phyloP scores from a whole-genome alignment of 2,797 vertebrate species.

The Sitta carolinensis region DNA sequence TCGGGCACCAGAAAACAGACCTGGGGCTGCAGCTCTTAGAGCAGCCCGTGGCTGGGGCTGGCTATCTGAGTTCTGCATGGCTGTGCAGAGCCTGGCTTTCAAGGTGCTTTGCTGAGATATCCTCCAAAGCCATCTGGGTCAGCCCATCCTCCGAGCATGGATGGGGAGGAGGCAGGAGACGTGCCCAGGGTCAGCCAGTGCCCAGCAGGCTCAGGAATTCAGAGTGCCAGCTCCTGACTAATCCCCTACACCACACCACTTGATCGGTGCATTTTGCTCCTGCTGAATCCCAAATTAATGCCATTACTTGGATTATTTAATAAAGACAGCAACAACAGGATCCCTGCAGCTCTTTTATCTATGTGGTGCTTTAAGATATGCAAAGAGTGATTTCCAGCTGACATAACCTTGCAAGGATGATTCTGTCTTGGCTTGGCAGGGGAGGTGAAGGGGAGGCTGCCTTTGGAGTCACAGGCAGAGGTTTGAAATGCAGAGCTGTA shows the following conservation, averaged over 20 bases:
- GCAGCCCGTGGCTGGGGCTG: not conserved
- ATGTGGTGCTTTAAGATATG: not conserved
- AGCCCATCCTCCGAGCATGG: not conserved
- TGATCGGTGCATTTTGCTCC: not conserved
- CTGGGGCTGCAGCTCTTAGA: not conserved
- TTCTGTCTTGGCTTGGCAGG: not conserved
- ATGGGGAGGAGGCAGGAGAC: not conserved
- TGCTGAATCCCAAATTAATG: slow-evolving; percentile 40
- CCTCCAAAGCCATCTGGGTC: not conserved
- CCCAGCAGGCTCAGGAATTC: not conserved
- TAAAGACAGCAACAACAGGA: slow-evolving; percentile 33
- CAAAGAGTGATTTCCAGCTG: slow-evolving; percentile 52
- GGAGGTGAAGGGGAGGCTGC: not conserved
- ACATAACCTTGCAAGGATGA: slow-evolving; percentile 24
- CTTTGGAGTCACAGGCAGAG: not conserved
- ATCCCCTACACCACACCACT: not conserved
- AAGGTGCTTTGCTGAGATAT: not conserved
- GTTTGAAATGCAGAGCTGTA: slow-evolving; percentile 12
- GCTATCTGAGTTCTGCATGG: not conserved
- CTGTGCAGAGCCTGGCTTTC: not conserved
- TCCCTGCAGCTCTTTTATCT: slow-evolving; percentile 42
- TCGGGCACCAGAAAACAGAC: not conserved
- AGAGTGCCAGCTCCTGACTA: not conserved
- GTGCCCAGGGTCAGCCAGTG: not conserved
- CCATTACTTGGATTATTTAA: slow-evolving; percentile 60